Evolutionary conservation across 2,888 invertebrate genomes (phyloP).

Genomic region (Lycocerus yunnanus): DNA sequence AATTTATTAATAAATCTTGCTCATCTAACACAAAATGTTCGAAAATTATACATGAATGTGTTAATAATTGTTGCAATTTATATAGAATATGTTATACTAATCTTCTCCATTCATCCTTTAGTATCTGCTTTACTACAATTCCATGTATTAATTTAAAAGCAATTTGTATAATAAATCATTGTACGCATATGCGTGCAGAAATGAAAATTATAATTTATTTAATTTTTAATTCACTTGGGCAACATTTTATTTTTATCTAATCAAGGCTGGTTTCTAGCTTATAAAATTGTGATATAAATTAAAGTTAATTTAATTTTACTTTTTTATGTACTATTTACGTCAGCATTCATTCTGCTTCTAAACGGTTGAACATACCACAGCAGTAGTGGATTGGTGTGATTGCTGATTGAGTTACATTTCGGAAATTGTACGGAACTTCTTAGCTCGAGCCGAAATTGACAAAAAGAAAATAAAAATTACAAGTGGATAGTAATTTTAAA

Average conservation of each 20-base stretch:
- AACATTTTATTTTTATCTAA: neutral
- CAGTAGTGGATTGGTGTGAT: too few species aligned
- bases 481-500: too few species aligned
- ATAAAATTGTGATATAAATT: neutral
- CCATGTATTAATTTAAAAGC: neutral
- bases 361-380: too few species aligned
- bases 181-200: neutral
- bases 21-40: conserved; percentile 6
- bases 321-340: too few species aligned
- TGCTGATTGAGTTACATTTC: too few species aligned
- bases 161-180: neutral
- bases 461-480: too few species aligned
- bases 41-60: conserved; percentile 2
- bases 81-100: conserved; percentile 3
- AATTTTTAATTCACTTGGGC: neutral
- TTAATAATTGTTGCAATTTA: conserved; percentile 4
- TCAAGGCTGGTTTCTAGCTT: too few species aligned
- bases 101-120: conserved; percentile 7
- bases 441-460: too few species aligned
- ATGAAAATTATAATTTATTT: neutral
- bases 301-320: too few species aligned
- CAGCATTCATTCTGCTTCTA: too few species aligned
- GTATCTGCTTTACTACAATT: too few species aligned
- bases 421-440: too few species aligned
- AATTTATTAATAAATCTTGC: conserved; percentile 14